Evolutionary conservation across 1,140 invertebrate species (phyloP).

Genomic region (Onthophagus taurus): DNA sequence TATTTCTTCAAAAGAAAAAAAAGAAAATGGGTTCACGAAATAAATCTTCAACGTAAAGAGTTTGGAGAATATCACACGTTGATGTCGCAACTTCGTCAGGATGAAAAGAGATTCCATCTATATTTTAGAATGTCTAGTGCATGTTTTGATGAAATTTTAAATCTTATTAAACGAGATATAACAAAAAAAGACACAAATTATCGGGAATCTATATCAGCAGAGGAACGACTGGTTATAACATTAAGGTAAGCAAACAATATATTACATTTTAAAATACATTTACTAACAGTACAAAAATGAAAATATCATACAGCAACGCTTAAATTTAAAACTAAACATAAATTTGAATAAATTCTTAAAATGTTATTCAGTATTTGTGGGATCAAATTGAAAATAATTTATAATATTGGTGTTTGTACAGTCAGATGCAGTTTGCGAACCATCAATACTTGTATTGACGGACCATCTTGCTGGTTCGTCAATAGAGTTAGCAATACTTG

Average conservation of each 20-base stretch:
- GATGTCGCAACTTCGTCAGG: conserved; percentile 12
- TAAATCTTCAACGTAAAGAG: conserved; percentile 9
- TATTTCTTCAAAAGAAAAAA: no score
- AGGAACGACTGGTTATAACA: conserved; percentile 15
- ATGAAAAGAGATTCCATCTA: conserved; percentile 13
- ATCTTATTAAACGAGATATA: conserved; percentile 12
- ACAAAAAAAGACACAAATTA: conserved; percentile 14
- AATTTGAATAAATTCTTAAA: not conserved
- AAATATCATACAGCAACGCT: no score
- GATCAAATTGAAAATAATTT: no score
- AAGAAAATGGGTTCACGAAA: conserved; percentile 15
- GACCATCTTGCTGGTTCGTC: no score
- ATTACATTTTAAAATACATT: not conserved
- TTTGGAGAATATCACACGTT: conserved; percentile 15
- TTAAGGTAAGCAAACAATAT: conserved; percentile 12
- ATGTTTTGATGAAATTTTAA: conserved; percentile 17
- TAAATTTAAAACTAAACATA: not conserved
- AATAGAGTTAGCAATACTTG: no score
- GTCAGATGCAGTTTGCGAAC: no score
- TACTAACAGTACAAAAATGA: not conserved
- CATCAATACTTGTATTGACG: no score
- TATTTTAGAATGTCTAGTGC: conserved; percentile 13
- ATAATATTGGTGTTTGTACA: no score
- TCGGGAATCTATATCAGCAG: conserved; percentile 15
- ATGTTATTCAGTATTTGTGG: not conserved